phyloP scores from a whole-genome alignment of 2,113 vertebrate genomes.

The Procapra przewalskii region DNA sequence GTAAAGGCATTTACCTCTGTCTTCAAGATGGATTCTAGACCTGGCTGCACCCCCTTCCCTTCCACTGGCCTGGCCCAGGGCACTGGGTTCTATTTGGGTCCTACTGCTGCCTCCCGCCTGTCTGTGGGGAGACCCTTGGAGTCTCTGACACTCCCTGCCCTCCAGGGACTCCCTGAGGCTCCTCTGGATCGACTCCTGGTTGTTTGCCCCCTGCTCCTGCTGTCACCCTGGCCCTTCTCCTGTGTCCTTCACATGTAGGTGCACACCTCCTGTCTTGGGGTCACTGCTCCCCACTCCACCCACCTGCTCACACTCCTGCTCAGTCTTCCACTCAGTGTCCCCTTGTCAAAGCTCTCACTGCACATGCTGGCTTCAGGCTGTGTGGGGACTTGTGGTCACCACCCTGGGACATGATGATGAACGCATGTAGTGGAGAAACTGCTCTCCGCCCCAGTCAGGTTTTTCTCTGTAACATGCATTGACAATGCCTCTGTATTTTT shows the following conservation, averaged over 20 bases:
- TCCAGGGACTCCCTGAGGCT: not conserved
- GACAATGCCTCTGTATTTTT: not conserved
- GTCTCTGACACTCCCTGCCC: not conserved
- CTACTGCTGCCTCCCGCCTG: not conserved
- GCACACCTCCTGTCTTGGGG: not conserved
- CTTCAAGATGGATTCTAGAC: not conserved
- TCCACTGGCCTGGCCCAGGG: too few species aligned
- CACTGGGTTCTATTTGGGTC: not conserved
- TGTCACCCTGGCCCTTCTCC: not conserved
- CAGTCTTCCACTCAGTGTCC: not conserved
- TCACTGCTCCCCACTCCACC: not conserved
- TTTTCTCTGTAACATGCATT: not conserved
- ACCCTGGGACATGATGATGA: not conserved
- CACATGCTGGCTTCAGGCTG: not conserved
- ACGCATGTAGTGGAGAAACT: not conserved
- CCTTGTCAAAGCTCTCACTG: not conserved
- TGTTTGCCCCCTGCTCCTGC: not conserved
- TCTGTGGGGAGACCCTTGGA: not conserved
- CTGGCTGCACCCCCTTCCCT: accelerated
- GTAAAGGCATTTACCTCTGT: not conserved
- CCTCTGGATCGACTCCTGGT: not conserved
- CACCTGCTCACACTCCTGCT: not conserved
- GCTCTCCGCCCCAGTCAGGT: not conserved
- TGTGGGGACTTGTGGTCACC: not conserved
- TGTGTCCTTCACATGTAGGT: not conserved